A percentile compares a stretch with the other conserved stretches of the same genome.
Conservation (phyloP, 2,888 invertebrate species). For the Drosophila pegasa region DNA sequence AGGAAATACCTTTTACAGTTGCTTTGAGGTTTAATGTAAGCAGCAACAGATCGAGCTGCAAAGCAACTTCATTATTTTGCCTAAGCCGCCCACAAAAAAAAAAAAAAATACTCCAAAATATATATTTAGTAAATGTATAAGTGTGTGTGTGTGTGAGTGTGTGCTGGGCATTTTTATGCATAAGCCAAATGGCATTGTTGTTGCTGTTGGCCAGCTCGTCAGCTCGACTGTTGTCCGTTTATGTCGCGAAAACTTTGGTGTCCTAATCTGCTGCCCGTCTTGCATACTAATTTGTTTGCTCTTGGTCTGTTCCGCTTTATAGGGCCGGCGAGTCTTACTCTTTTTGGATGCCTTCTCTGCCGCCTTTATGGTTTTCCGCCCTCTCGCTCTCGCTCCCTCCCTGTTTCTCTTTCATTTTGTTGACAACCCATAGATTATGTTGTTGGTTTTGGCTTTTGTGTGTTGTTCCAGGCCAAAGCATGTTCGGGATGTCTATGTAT, state of each 20-base stretch:
- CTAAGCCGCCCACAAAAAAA: slow-evolving; percentile 29
- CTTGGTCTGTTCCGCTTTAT: slow-evolving; percentile 21
- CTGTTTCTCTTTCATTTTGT: slow-evolving; percentile 51
- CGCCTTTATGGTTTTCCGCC: slow-evolving; percentile 58
- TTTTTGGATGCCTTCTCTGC: slow-evolving; percentile 48
- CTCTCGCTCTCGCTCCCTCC: not conserved
- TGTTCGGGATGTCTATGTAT: slow-evolving; percentile 34
- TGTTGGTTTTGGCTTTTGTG: slow-evolving; percentile 71
- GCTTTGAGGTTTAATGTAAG: slow-evolving; percentile 26
- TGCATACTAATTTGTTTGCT: slow-evolving; percentile 81
- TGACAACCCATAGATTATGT: slow-evolving; percentile 80
- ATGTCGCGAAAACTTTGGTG: slow-evolving; percentile 81
- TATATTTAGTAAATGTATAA: slow-evolving; percentile 21
- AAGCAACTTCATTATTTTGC: slow-evolving; percentile 70
- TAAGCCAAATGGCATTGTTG: slow-evolving; percentile 58
- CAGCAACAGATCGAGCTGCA: slow-evolving; percentile 67
- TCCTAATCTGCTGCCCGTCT: slow-evolving; percentile 80
- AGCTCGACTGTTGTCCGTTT: slow-evolving; percentile 68
- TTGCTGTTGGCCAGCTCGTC: slow-evolving; percentile 33
- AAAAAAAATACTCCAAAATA: slow-evolving; percentile 7
- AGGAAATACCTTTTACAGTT: slow-evolving; percentile 8
- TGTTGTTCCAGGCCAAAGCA: slow-evolving; percentile 42
- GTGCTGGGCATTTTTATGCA: slow-evolving; percentile 38
- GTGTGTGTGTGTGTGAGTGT: slow-evolving; percentile 23
- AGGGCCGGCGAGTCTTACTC: slow-evolving; percentile 27